Evolutionary conservation across 2,888 invertebrate genomes (phyloP).

Genomic region (Amblyjoppa fuscipennis): DNA sequence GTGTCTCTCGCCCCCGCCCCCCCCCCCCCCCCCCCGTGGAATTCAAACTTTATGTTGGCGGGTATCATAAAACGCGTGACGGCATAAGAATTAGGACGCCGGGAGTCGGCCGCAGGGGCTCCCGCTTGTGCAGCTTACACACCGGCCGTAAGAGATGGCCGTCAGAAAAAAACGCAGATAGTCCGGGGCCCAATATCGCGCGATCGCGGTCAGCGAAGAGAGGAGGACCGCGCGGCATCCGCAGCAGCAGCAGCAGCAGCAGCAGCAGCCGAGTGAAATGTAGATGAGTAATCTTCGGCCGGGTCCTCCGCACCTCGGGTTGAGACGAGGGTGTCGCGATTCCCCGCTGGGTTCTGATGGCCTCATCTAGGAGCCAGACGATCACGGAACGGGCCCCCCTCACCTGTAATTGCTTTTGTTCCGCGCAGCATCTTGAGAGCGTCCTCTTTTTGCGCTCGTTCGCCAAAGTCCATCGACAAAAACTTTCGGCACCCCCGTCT

Average conservation of each 20-base stretch:
- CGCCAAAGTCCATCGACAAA: too few relatives aligned
- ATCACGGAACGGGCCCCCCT: slow-evolving; percentile 71
- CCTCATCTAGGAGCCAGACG: slow-evolving; percentile 82
- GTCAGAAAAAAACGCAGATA: slow-evolving; percentile 23
- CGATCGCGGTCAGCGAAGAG: slow-evolving; percentile 66
- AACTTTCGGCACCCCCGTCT: neutral
- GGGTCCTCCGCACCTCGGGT: slow-evolving; percentile 62
- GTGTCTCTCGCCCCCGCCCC: slow-evolving; percentile 37
- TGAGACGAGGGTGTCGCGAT: slow-evolving; percentile 84
- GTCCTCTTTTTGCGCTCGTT: slow-evolving; percentile 18
- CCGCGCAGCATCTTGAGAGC: slow-evolving; percentile 71
- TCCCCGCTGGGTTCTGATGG: slow-evolving; percentile 84
- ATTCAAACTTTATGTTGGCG: slow-evolving; percentile 84
- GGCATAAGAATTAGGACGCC: slow-evolving; percentile 84
- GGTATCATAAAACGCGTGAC: slow-evolving; percentile 84
- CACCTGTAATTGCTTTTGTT: slow-evolving; percentile 83
- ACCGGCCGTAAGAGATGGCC: slow-evolving; percentile 13
- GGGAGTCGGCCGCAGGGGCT: slow-evolving; percentile 68
- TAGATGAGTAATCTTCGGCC: slow-evolving; percentile 84
- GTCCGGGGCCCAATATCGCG: slow-evolving; percentile 9
- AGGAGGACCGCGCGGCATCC: slow-evolving; percentile 33
- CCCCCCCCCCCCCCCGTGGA: slow-evolving; percentile 75
- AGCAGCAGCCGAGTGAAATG: slow-evolving; percentile 76
- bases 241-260: neutral
- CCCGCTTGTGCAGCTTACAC: slow-evolving; percentile 59